Conservation (phyloP, 1,140 invertebrate genomes). For the Sinonovacula constricta region DNA sequence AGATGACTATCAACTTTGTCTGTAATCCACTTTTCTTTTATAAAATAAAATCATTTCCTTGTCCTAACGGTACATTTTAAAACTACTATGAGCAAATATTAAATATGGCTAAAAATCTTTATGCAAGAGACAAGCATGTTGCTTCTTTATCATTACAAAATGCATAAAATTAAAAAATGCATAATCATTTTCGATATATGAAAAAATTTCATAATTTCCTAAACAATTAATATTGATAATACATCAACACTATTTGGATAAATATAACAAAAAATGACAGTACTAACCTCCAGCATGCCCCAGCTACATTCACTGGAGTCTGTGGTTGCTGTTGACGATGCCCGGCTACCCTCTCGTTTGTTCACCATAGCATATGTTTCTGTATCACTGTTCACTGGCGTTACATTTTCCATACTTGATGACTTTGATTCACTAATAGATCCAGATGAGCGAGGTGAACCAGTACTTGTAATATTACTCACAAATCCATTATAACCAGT, state of each 20-base stretch:
- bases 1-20: no score
- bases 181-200: no score
- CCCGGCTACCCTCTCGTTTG: neutral
- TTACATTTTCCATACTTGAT: slow-evolving; percentile 60
- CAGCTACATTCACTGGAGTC: slow-evolving; percentile 79
- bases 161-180: no score
- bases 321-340: slow-evolving; percentile 55
- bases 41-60: no score
- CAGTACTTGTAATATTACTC: slow-evolving; percentile 37
- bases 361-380: slow-evolving; percentile 44
- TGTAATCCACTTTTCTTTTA: no score
- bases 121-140: no score
- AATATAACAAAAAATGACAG: neutral
- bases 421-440: slow-evolving; percentile 61
- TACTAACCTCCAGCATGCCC: slow-evolving; percentile 55
- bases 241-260: neutral
- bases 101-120: no score
- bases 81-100: no score
- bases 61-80: no score
- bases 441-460: slow-evolving; percentile 46
- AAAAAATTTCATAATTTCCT: no score
- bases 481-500: slow-evolving; percentile 48
- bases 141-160: no score
- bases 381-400: slow-evolving; percentile 71
- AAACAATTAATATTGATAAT: neutral